Percentiles rank a stretch among this genome's conserved stretches.
phyloP scores from a whole-genome alignment of 23 tunicate species.

The Styela clava region DNA sequence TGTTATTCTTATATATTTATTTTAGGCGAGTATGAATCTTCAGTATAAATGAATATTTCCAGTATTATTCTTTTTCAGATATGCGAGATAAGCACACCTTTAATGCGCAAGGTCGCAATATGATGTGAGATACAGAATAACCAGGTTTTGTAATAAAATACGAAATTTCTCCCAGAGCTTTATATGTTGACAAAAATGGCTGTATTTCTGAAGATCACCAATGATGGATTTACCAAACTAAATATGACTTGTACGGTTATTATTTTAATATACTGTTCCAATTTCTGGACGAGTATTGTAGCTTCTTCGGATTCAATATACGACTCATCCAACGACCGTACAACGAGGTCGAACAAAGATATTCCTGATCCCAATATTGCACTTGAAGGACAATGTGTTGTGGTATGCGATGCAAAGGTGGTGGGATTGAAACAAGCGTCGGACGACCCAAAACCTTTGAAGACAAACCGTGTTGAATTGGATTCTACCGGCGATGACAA shows the following conservation, averaged over 20 bases:
- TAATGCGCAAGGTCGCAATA: too few relatives aligned
- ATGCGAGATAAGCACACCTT: too few relatives aligned
- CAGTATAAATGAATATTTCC: too few relatives aligned
- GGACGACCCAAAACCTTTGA: slow-evolving; percentile 27
- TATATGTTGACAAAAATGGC: too few relatives aligned
- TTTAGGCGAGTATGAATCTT: too few relatives aligned
- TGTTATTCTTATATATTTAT: too few relatives aligned
- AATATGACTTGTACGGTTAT: background rate
- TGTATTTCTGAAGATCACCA: background rate
- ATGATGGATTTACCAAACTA: background rate
- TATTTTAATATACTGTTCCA: background rate
- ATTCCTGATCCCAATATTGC: slow-evolving; percentile 23
- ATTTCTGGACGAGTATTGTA: too few relatives aligned
- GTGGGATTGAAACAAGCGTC: slow-evolving; percentile 21
- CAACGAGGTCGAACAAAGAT: background rate
- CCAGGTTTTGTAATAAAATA: too few relatives aligned
- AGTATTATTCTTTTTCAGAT: too few relatives aligned
- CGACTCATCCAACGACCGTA: background rate
- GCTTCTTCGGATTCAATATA: background rate
- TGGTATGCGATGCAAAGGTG: slow-evolving; percentile 45
- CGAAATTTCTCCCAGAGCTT: too few relatives aligned
- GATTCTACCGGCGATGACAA: background rate
- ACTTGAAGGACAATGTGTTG: slow-evolving; percentile 54
- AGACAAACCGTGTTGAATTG: background rate
- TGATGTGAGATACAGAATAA: too few relatives aligned